Percentiles rank a stretch among this genome's conserved stretches.
phyloP scores from a whole-genome alignment of 2,113 vertebrate species.

The Ibidorhyncha struthersii region DNA sequence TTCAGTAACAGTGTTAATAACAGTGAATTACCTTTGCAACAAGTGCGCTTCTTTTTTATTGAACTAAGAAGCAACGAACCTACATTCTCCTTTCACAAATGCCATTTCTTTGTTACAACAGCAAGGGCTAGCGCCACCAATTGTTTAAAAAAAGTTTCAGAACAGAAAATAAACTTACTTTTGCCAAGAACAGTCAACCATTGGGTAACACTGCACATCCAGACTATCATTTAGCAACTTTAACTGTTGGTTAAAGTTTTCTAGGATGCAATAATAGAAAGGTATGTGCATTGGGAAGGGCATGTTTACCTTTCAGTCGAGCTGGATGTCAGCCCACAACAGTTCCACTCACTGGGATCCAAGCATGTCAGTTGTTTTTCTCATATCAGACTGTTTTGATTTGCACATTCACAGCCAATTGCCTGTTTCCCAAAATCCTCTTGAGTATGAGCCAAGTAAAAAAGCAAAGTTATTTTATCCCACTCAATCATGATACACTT shows the following conservation, averaged over 20 bases:
- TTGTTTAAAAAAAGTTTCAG: not conserved
- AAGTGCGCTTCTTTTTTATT: not conserved
- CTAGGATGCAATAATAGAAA: conserved; percentile 31
- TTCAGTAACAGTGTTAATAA: not conserved
- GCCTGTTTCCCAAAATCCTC: not conserved
- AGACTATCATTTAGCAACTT: not conserved
- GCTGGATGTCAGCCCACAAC: not conserved
- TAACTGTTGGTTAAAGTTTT: conserved; percentile 21
- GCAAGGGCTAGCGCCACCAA: not conserved
- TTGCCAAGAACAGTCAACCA: not conserved
- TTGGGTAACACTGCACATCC: not conserved
- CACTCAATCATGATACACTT: not conserved
- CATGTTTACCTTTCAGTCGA: not conserved
- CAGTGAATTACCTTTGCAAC: not conserved
- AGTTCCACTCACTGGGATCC: not conserved
- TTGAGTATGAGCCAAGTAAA: not conserved
- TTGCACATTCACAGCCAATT: not conserved
- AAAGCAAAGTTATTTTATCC: not conserved
- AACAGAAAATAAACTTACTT: conserved; percentile 8
- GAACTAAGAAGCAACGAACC: not conserved
- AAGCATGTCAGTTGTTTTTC: not conserved
- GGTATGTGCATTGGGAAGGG: conserved; percentile 18
- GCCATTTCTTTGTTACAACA: not conserved
- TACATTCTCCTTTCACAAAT: not conserved
- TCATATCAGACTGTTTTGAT: not conserved